A percentile compares a stretch with the other conserved stretches of the same genome.
These are phyloP conservation scores for Aepyceros melampus DNA, from an alignment of 2,113 vertebrate genomes.

Conservation along the genomic window DNA sequence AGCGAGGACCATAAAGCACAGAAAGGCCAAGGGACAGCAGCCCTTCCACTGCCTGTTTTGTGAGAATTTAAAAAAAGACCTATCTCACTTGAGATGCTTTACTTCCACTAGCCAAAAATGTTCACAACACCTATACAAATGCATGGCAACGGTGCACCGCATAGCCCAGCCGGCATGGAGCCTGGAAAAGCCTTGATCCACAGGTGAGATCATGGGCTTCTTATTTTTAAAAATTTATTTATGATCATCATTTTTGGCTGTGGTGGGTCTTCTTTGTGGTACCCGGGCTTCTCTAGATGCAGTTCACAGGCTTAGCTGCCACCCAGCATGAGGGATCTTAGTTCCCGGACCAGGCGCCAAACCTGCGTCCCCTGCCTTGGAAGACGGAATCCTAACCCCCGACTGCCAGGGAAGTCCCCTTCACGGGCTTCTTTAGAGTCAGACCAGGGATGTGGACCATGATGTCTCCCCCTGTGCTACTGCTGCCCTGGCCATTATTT, in stretches of 20 bases:
- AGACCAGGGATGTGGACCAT: rapidly evolving
- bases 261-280: background rate
- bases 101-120: background rate
- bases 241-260: background rate
- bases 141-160: background rate
- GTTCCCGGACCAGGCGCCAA: background rate
- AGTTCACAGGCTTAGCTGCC: background rate
- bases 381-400: background rate
- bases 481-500: background rate
- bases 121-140: background rate
- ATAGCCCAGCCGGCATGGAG: too few relatives aligned
- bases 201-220: background rate
- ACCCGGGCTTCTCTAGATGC: background rate
- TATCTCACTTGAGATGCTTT: background rate
- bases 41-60: background rate
- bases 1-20: background rate
- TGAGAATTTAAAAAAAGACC: background rate
- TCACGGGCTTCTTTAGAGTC: background rate
- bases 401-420: background rate
- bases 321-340: background rate
- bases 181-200: rapidly evolving
- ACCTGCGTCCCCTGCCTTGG: background rate
- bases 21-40: background rate
- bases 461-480: background rate
- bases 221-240: background rate